These are phyloP conservation scores for Nyleta sp. DNA, from an alignment of 2,888 invertebrate genomes.

Conservation along the genomic window DNA sequence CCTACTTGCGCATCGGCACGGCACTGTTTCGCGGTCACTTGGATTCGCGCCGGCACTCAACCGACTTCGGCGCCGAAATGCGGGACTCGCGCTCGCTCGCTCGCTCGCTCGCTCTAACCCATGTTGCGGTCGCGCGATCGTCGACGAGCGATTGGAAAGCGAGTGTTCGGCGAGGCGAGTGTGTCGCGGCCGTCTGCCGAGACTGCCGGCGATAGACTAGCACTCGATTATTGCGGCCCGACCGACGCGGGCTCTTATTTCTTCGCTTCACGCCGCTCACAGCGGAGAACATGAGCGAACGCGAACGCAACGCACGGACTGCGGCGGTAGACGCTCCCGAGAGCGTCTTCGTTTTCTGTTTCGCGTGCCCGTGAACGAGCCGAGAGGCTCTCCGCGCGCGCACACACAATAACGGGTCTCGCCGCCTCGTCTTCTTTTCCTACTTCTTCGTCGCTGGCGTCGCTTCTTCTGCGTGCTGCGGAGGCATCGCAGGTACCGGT, in stretches of 20 bases:
- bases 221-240: conserved; percentile 49
- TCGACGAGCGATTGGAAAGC: conserved; percentile 4
- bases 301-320: conserved; percentile 28
- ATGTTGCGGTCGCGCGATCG: conserved; percentile 16
- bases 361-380: conserved; percentile 33
- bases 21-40: background rate
- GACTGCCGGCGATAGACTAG: conserved; percentile 63
- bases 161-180: conserved; percentile 13
- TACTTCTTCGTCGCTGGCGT: conserved; percentile 16
- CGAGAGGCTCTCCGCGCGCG: background rate
- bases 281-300: conserved; percentile 14
- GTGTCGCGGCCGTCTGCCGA: conserved; percentile 52
- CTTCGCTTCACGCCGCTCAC: conserved; percentile 34
- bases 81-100: too few relatives aligned
- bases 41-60: too few relatives aligned
- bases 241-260: conserved; percentile 26
- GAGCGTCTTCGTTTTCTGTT: conserved; percentile 31
- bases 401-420: conserved; percentile 34
- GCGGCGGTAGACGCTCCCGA: background rate
- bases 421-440: conserved; percentile 36
- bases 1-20: too few relatives aligned
- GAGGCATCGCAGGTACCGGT: conserved; percentile 23
- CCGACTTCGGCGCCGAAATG: background rate
- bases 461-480: background rate
- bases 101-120: conserved; percentile 32